These are phyloP conservation scores for Alectura lathami DNA, from an alignment of 2,113 vertebrate species.

Conservation along the genomic window DNA sequence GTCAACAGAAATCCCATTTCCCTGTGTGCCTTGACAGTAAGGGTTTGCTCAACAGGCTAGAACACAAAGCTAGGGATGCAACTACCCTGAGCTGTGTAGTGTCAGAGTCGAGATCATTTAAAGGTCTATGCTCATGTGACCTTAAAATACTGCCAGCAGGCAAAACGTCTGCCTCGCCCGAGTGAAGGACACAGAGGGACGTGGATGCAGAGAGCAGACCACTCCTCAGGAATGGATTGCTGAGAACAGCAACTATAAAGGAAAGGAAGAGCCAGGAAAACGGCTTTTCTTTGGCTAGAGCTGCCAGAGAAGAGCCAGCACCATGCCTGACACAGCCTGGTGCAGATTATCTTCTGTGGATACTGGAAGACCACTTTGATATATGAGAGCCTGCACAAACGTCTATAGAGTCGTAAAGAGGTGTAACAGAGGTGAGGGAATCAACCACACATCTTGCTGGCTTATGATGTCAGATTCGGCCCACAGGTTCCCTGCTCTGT, in stretches of 20 bases:
- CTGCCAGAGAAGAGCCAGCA: background rate
- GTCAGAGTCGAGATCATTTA: background rate
- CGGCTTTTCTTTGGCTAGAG: background rate
- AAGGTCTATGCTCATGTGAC: background rate
- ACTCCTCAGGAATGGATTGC: background rate
- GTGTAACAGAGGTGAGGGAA: background rate
- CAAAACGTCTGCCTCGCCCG: background rate
- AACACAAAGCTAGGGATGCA: background rate
- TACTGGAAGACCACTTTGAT: background rate
- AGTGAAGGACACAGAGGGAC: background rate
- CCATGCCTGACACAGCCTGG: background rate
- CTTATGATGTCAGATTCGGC: background rate
- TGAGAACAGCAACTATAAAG: background rate
- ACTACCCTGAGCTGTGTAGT: background rate
- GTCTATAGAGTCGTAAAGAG: background rate
- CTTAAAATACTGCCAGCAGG: background rate
- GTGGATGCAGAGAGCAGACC: background rate
- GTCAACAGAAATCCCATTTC: background rate
- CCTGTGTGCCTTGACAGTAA: background rate
- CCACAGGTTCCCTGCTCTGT: background rate
- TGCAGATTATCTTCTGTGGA: background rate
- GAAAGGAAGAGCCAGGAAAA: background rate
- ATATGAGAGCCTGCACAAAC: background rate
- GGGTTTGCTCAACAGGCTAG: background rate
- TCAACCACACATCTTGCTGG: background rate